These are phyloP conservation scores for Frankliniella fusca DNA, from an alignment of 2,888 invertebrate genomes.

Conservation along the genomic window DNA sequence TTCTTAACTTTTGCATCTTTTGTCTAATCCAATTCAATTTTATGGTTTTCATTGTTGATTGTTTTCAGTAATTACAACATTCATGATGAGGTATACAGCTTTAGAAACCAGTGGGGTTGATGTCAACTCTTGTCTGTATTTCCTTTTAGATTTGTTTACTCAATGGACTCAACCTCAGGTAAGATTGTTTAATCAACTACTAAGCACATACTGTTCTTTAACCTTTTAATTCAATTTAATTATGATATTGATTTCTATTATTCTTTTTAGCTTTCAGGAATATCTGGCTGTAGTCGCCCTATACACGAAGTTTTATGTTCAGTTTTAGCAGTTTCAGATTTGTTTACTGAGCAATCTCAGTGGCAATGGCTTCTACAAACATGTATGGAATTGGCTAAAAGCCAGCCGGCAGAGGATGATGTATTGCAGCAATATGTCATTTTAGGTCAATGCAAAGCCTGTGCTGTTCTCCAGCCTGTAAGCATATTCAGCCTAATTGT, in stretches of 20 bases:
- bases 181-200: conserved; percentile 38
- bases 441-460: conserved; percentile 63
- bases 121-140: conserved; percentile 86
- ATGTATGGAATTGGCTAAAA: conserved; percentile 61
- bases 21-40: neutral
- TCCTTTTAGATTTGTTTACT: conserved; percentile 84
- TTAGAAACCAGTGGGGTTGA: conserved; percentile 66
- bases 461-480: conserved; percentile 60
- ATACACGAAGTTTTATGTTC: conserved; percentile 60
- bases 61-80: conserved; percentile 33
- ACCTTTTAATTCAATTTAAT: conserved; percentile 29
- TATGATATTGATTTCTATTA: neutral
- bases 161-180: conserved; percentile 64
- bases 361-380: conserved; percentile 75
- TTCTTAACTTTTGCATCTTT: neutral
- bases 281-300: conserved; percentile 43
- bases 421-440: conserved; percentile 67
- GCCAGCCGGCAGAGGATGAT: conserved; percentile 70
- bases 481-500: conserved; percentile 37
- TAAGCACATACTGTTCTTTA: conserved; percentile 32
- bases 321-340: conserved; percentile 68
- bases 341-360: conserved; percentile 70
- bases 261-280: conserved; percentile 39
- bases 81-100: conserved; percentile 46
- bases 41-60: neutral